A percentile compares a stretch with the other conserved stretches of the same genome.
Evolutionary conservation across 2,888 invertebrate species (phyloP).

Genomic region (Crocallis elinguaria): DNA sequence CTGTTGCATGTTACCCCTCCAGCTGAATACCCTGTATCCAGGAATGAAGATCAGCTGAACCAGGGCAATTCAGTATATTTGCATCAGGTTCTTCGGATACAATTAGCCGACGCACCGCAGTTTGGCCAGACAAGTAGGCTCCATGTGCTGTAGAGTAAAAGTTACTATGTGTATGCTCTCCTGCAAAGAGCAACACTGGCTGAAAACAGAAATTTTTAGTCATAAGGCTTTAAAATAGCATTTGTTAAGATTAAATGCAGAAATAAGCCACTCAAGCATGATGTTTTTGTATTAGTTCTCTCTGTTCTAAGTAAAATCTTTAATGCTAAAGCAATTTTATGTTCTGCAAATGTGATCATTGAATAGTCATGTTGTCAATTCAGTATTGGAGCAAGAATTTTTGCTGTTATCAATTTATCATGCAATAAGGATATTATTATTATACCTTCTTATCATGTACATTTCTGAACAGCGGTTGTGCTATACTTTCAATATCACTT

Average conservation of each 20-base stretch:
- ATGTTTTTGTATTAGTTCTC: no score
- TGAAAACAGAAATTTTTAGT: slow-evolving; percentile 65
- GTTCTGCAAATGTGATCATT: no score
- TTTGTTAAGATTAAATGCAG: background rate
- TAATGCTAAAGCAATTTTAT: no score
- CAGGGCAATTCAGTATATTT: slow-evolving; percentile 89
- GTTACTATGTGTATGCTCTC: slow-evolving; percentile 97
- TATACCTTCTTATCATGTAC: slow-evolving; percentile 89
- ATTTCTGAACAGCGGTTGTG: slow-evolving; percentile 91
- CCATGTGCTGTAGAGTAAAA: slow-evolving; percentile 98
- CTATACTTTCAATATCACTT: slow-evolving; percentile 94
- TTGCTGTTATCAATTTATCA: no score
- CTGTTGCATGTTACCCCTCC: slow-evolving; percentile 69
- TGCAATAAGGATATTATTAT: no score
- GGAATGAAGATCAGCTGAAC: slow-evolving; percentile 92
- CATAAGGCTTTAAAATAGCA: background rate
- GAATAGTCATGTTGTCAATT: no score
- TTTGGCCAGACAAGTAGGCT: slow-evolving; percentile 94
- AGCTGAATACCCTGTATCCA: slow-evolving; percentile 95
- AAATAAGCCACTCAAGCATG: no score
- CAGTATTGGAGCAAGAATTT: no score
- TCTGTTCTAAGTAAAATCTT: no score
- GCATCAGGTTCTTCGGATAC: slow-evolving; percentile 86
- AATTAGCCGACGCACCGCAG: slow-evolving; percentile 90
- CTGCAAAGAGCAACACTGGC: slow-evolving; percentile 95